Conservation (phyloP, 2,797 vertebrate species). For the Numenius phaeopus region DNA sequence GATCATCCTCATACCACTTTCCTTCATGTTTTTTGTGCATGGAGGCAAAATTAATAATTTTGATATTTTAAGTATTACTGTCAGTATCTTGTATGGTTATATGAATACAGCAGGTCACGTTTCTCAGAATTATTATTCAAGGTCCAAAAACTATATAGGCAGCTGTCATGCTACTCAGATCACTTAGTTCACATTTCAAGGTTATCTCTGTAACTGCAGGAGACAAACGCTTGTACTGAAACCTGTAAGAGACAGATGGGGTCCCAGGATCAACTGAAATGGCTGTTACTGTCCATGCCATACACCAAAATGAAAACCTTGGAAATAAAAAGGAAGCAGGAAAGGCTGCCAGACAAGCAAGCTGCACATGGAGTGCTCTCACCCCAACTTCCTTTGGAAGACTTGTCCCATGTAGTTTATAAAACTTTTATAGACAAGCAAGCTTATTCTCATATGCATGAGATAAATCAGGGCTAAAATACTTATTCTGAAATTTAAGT, state of each 20-base stretch:
- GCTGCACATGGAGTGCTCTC: not conserved
- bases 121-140: not conserved
- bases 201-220: not conserved
- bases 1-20: not conserved
- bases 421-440: not conserved
- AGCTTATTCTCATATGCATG: not conserved
- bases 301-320: not conserved
- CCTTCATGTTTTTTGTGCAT: not conserved
- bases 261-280: not conserved
- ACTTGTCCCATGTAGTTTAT: not conserved
- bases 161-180: not conserved
- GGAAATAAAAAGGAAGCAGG: not conserved
- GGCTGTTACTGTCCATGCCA: accelerated
- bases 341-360: not conserved
- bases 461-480: not conserved
- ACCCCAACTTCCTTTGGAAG: not conserved
- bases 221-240: not conserved
- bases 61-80: not conserved
- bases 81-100: not conserved
- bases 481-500: not conserved
- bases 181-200: not conserved
- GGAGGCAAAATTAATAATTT: not conserved
- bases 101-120: accelerated
- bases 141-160: not conserved
- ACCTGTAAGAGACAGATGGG: not conserved